Conservation (phyloP, 1,140 invertebrate genomes). For the Paraescarpia echinospica region DNA sequence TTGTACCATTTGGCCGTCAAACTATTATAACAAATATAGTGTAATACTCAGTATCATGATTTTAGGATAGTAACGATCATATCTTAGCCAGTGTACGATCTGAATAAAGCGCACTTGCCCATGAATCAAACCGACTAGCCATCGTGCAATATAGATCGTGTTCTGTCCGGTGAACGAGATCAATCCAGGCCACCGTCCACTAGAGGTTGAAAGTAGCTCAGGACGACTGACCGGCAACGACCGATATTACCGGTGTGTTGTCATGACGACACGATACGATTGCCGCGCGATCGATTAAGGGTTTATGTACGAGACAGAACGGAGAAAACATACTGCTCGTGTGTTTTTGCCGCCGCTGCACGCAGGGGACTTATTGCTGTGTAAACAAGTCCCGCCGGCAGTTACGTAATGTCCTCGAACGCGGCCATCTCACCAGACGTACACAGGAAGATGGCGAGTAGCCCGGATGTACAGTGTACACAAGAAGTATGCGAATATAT, state of each 20-base stretch:
- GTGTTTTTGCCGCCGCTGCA: background rate
- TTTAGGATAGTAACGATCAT: background rate
- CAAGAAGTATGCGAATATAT: background rate
- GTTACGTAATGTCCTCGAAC: background rate
- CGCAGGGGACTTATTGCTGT: background rate
- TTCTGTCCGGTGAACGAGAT: background rate
- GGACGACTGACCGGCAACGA: background rate
- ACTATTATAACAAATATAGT: background rate
- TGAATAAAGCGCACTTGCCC: background rate
- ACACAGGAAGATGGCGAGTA: background rate
- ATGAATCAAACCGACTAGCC: background rate
- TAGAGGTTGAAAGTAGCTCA: background rate
- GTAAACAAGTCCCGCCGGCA: background rate
- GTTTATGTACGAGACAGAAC: background rate
- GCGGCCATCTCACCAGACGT: background rate
- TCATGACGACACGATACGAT: background rate
- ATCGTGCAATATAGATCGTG: background rate
- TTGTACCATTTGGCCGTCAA: background rate
- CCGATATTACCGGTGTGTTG: background rate
- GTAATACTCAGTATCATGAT: background rate
- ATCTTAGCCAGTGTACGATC: background rate
- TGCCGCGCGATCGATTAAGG: background rate
- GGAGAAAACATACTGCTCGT: background rate
- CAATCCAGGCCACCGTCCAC: background rate
- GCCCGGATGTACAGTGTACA: background rate